These are phyloP conservation scores for Baryphthengus martii DNA, from an alignment of 2,113 vertebrate species.

Conservation along the genomic window DNA sequence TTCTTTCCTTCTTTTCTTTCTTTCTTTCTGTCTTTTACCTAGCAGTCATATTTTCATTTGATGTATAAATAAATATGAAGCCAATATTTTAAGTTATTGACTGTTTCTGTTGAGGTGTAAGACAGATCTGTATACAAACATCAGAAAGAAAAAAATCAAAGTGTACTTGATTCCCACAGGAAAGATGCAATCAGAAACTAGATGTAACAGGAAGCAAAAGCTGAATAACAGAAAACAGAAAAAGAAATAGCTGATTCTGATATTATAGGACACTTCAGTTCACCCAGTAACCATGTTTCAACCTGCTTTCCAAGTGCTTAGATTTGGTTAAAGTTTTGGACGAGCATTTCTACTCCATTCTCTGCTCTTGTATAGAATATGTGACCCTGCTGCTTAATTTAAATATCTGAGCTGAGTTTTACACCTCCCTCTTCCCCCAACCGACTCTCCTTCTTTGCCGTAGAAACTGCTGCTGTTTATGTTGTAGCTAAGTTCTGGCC, in stretches of 20 bases:
- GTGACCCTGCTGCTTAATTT: background rate
- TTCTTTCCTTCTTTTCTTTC: no score
- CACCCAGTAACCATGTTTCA: background rate
- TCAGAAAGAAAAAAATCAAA: background rate
- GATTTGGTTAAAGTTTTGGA: background rate
- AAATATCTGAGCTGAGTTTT: background rate
- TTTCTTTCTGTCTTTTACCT: background rate
- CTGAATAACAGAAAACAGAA: background rate
- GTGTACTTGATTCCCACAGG: background rate
- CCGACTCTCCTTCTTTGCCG: fast-evolving
- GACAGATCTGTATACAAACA: background rate
- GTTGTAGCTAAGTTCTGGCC: background rate
- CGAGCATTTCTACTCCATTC: background rate
- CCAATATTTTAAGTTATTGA: background rate
- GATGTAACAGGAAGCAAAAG: background rate
- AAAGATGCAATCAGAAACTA: background rate
- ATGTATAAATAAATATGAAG: background rate
- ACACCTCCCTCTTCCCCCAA: background rate
- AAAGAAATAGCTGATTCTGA: background rate
- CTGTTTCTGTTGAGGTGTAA: background rate
- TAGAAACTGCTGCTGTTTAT: background rate
- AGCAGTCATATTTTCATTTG: background rate
- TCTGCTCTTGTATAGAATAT: background rate
- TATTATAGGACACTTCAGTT: background rate
- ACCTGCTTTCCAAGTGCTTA: background rate